These are phyloP conservation scores for Mobula hypostoma DNA, from an alignment of 2,113 vertebrate genomes.

Conservation along the genomic window DNA sequence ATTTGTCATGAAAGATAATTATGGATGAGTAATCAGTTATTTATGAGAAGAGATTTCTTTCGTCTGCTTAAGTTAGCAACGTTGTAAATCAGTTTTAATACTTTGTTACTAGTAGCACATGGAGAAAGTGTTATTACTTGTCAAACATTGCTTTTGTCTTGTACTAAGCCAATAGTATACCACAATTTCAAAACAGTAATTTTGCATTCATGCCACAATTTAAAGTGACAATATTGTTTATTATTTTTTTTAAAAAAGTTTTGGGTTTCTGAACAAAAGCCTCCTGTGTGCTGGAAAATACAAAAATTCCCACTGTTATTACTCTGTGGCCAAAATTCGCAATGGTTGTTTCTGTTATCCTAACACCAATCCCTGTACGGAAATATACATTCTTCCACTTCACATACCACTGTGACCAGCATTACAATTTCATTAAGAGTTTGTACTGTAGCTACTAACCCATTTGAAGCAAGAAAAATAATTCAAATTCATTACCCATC, in stretches of 20 bases:
- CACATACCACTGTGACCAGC: neutral
- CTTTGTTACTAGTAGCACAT: neutral
- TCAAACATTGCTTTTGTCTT: neutral
- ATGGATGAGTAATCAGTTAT: neutral
- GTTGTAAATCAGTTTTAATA: neutral
- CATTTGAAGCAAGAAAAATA: neutral
- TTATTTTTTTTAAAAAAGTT: neutral
- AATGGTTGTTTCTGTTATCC: neutral
- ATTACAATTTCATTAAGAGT: neutral
- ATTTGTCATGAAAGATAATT: neutral
- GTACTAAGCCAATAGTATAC: neutral
- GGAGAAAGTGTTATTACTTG: neutral
- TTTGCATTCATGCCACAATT: neutral
- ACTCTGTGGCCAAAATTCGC: neutral
- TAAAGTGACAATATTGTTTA: neutral
- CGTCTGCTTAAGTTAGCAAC: neutral
- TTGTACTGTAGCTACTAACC: neutral
- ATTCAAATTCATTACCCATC: neutral
- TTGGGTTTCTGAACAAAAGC: neutral
- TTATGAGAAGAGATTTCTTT: neutral
- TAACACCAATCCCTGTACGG: neutral
- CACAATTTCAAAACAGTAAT: neutral
- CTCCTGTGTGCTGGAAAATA: neutral
- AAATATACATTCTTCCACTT: neutral
- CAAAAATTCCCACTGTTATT: neutral